Evolutionary conservation across 1,140 invertebrate species (phyloP).

Genomic region (Melanaphis sacchari): DNA sequence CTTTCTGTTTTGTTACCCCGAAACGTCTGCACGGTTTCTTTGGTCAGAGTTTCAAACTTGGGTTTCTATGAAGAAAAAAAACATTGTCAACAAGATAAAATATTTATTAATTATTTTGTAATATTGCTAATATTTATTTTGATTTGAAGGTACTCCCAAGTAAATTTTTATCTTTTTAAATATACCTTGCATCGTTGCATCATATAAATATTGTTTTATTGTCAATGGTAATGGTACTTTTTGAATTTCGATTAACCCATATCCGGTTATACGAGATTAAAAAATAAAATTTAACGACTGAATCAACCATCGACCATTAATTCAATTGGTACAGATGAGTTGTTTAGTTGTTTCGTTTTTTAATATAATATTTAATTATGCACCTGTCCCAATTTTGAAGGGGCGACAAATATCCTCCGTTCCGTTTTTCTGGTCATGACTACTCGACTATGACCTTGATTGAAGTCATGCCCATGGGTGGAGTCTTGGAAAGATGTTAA

Average conservation of each 20-base stretch:
- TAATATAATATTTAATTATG: constrained; percentile 1
- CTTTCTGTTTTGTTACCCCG: constrained; percentile 61
- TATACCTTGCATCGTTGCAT: neutral
- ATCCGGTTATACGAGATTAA: neutral
- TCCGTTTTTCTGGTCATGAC: constrained; percentile 61
- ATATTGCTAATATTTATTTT: neutral
- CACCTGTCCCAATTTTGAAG: constrained; percentile 60
- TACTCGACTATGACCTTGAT: constrained; percentile 60
- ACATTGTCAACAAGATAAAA: neutral
- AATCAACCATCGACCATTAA: neutral
- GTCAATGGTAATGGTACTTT: neutral
- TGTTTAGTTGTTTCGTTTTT: constrained; percentile 1
- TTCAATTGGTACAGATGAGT: neutral
- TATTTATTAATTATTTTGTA: neutral
- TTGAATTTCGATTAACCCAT: neutral
- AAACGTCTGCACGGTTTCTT: constrained; percentile 61
- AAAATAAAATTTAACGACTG: neutral
- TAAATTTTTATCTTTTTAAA: neutral
- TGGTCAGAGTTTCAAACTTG: constrained; percentile 61
- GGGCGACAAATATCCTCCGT: constrained; percentile 60
- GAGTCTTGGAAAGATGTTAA: constrained; percentile 60
- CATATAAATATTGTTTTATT: neutral
- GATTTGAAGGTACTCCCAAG: neutral
- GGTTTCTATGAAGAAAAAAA: constrained; percentile 56
- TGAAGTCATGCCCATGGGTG: constrained; percentile 61